Percentiles rank a stretch among this genome's conserved stretches.
These are phyloP conservation scores for Elephas maximus DNA, from an alignment of 2,113 vertebrate species.

Conservation along the genomic window DNA sequence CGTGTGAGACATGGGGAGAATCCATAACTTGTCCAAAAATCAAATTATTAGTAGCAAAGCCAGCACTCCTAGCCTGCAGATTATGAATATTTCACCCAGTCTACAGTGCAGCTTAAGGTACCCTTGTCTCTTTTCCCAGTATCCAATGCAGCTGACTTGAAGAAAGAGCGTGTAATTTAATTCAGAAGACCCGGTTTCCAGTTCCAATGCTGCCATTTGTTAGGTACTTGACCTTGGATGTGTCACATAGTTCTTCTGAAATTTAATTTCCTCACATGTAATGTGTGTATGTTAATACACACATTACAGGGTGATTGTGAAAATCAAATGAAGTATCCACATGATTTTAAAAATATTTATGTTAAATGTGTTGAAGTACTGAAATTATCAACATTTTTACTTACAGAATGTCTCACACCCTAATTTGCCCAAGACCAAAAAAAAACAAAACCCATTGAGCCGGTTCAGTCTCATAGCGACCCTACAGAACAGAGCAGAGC, in stretches of 20 bases:
- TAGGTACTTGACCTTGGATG: not conserved
- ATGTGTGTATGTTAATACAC: not conserved
- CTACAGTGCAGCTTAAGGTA: not conserved
- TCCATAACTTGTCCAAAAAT: not conserved
- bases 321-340: not conserved
- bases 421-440: not conserved
- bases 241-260: not conserved
- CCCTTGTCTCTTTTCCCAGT: not conserved
- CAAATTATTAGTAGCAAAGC: not conserved
- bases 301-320: not conserved
- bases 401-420: not conserved
- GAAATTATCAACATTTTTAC: conserved; percentile 6
- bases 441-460: no score
- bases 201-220: not conserved
- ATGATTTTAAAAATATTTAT: not conserved
- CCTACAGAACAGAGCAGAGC: no score
- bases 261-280: not conserved
- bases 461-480: no score
- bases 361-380: not conserved
- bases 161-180: not conserved
- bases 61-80: not conserved
- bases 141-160: not conserved
- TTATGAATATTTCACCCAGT: not conserved
- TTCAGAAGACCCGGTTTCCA: not conserved
- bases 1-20: not conserved